Conservation (phyloP, 2,888 invertebrate genomes). For the Drosophila quinaria region DNA sequence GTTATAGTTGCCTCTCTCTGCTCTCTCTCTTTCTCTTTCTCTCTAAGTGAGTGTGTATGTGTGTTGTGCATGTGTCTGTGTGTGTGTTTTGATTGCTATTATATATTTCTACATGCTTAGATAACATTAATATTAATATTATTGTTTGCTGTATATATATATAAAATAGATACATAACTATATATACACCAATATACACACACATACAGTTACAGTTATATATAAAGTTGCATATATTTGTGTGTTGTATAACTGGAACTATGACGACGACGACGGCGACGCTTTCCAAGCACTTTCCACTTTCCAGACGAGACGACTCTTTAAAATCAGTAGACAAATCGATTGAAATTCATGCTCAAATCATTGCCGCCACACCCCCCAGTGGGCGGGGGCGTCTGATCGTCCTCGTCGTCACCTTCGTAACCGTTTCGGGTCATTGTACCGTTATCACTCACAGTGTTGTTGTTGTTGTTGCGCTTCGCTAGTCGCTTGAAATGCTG, state of each 20-base stretch:
- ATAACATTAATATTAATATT: conserved; percentile 24
- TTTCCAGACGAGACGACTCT: conserved; percentile 16
- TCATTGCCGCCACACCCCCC: conserved; percentile 84
- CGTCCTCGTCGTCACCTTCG: conserved; percentile 81
- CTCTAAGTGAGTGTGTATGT: not conserved
- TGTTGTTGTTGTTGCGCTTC: conserved; percentile 37
- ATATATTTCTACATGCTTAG: conserved; percentile 24
- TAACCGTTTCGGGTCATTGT: conserved; percentile 57
- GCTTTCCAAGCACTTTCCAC: conserved; percentile 12
- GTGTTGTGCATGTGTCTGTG: conserved; percentile 1
- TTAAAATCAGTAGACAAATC: conserved; percentile 83
- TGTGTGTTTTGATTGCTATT: conserved; percentile 1
- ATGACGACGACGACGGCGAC: conserved; percentile 14
- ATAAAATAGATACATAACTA: conserved; percentile 26
- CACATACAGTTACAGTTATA: conserved; percentile 26
- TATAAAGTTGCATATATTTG: conserved; percentile 25
- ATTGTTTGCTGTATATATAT: conserved; percentile 11
- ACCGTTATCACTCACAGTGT: conserved; percentile 33
- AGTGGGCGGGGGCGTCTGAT: conserved; percentile 83
- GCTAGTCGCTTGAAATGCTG: conserved; percentile 74
- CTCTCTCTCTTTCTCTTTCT: not conserved
- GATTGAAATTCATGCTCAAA: conserved; percentile 83
- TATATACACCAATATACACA: conserved; percentile 25
- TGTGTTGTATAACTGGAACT: conserved; percentile 4
- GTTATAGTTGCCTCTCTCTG: not conserved